phyloP scores from a whole-genome alignment of 2,113 vertebrate species.

The Tursiops truncatus region DNA sequence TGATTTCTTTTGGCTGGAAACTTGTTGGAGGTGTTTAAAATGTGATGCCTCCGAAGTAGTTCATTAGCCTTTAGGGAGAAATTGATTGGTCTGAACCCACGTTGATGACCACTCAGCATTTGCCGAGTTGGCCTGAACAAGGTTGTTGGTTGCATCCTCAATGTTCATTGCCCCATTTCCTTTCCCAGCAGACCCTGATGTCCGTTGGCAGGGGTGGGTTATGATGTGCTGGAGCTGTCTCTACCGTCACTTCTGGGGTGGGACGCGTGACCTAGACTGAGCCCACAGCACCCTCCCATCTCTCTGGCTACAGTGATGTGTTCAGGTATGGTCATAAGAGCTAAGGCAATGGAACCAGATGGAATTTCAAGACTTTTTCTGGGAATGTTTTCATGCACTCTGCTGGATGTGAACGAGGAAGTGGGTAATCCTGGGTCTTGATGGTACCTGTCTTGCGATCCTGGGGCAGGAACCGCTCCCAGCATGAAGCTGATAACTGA shows the following conservation, averaged over 20 bases:
- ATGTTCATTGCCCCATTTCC: neutral
- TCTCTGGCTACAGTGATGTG: neutral
- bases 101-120: neutral
- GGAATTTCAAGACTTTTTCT: neutral
- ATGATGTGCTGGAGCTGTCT: neutral
- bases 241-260: neutral
- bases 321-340: neutral
- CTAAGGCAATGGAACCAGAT: neutral
- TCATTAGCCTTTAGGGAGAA: neutral
- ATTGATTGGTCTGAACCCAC: neutral
- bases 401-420: neutral
- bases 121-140: neutral
- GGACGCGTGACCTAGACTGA: neutral
- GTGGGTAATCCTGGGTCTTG: neutral
- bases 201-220: neutral
- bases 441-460: neutral
- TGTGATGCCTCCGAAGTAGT: neutral
- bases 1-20: neutral
- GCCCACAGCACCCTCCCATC: neutral
- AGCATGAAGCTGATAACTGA: neutral
- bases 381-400: neutral
- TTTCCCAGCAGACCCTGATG: neutral
- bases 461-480: neutral
- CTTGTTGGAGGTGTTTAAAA: neutral
- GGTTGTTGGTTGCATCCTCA: neutral